Conservation (phyloP, 2,113 vertebrate genomes). For the Apodemus sylvaticus region DNA sequence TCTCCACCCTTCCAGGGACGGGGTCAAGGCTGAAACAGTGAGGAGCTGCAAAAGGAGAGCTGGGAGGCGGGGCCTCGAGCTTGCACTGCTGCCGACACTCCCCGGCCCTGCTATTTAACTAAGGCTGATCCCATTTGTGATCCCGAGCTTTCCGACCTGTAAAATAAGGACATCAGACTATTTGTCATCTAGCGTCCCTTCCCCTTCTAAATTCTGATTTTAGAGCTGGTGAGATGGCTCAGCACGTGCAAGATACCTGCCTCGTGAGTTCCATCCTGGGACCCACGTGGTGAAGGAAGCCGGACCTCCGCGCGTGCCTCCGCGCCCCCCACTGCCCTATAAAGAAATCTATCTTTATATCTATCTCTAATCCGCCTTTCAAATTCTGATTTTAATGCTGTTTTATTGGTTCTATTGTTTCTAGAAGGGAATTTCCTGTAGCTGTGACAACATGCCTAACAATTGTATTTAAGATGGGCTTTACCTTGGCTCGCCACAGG, state of each 20-base stretch:
- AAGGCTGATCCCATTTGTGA: not conserved
- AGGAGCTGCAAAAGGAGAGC: not conserved
- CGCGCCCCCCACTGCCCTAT: not conserved
- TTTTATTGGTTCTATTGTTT: slow-evolving; percentile 16
- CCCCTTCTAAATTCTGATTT: not conserved
- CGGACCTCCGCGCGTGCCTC: not conserved
- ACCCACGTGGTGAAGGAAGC: not conserved
- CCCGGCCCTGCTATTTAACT: not conserved
- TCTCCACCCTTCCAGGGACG: slow-evolving; percentile 45
- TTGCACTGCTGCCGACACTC: not conserved
- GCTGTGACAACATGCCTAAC: not conserved
- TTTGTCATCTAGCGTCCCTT: not conserved
- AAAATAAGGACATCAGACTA: not conserved
- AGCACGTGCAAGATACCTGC: not conserved
- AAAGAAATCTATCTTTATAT: not conserved
- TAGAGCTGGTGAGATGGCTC: not conserved
- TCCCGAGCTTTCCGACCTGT: not conserved
- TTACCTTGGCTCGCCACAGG: not conserved
- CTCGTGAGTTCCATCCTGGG: not conserved
- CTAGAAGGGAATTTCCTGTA: not conserved
- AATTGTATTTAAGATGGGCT: not conserved
- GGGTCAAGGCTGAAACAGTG: not conserved
- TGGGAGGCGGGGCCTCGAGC: not conserved
- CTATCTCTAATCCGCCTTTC: not conserved
- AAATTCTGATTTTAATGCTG: slow-evolving; percentile 18